Conservation (phyloP, 1,140 invertebrate genomes). For the Calliopsis andreniformis region DNA sequence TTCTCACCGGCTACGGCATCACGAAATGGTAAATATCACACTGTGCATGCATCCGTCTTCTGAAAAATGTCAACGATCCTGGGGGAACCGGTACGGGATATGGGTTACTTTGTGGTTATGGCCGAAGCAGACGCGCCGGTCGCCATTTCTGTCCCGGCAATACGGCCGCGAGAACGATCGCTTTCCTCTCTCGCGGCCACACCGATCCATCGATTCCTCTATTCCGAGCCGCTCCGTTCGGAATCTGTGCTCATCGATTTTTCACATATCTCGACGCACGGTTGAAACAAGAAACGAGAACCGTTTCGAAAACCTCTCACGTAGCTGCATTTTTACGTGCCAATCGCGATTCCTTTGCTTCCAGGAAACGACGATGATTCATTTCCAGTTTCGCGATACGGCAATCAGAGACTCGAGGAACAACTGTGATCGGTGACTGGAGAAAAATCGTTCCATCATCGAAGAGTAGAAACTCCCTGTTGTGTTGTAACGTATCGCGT, state of each 20-base stretch:
- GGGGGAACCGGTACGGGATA: slow-evolving; percentile 34
- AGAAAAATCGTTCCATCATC: slow-evolving; percentile 28
- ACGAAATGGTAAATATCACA: slow-evolving; percentile 65
- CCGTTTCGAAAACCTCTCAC: background rate
- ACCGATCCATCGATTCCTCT: slow-evolving; percentile 12
- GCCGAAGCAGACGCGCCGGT: slow-evolving; percentile 74
- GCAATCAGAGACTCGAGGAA: slow-evolving; percentile 30
- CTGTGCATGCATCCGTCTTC: slow-evolving; percentile 9
- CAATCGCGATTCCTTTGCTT: slow-evolving; percentile 45
- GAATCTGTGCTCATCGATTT: slow-evolving; percentile 11
- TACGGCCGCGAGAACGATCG: slow-evolving; percentile 47
- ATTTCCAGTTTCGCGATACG: slow-evolving; percentile 51
- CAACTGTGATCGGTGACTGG: slow-evolving; percentile 39
- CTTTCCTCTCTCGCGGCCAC: slow-evolving; percentile 35
- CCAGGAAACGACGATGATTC: slow-evolving; percentile 69
- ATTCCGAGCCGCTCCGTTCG: background rate
- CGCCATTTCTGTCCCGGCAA: slow-evolving; percentile 78
- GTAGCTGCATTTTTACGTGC: slow-evolving; percentile 32
- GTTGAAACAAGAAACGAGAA: background rate
- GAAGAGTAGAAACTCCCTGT: background rate
- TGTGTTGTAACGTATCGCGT: slow-evolving; percentile 15
- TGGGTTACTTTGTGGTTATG: slow-evolving; percentile 64
- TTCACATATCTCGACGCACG: too few relatives aligned
- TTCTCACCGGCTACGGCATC: slow-evolving; percentile 53
- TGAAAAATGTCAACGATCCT: slow-evolving; percentile 33